phyloP scores from a whole-genome alignment of 2,888 invertebrate species.

The Cephus rjabovi region DNA sequence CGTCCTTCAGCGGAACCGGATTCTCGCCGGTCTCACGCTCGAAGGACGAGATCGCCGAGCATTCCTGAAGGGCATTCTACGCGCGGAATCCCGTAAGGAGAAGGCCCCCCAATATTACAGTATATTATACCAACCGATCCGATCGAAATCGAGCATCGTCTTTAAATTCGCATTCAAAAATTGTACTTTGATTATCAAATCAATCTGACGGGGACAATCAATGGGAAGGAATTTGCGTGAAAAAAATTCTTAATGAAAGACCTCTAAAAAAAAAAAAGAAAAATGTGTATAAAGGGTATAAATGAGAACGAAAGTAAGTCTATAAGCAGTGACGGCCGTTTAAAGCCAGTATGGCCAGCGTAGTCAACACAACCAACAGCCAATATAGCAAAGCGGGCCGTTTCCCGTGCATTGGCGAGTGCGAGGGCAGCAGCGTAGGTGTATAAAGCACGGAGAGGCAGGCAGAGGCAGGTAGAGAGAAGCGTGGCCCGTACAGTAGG shows the following conservation, averaged over 20 bases:
- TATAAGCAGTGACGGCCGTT: background rate
- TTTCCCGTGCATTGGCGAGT: slow-evolving; percentile 2
- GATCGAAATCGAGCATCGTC: background rate
- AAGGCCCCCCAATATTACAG: background rate
- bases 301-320: background rate
- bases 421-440: background rate
- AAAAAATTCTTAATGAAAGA: background rate
- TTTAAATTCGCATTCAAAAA: background rate
- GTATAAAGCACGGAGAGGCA: background rate
- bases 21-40: slow-evolving; percentile 8
- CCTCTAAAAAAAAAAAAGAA: background rate
- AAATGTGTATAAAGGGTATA: background rate
- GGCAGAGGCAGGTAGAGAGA: background rate
- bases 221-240: background rate
- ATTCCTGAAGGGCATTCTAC: slow-evolving; percentile 4
- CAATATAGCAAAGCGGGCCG: background rate
- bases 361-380: background rate
- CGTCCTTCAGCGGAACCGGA: slow-evolving; percentile 7
- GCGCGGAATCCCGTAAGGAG: slow-evolving; percentile 1
- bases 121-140: background rate
- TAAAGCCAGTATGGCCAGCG: background rate
- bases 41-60: slow-evolving; percentile 2
- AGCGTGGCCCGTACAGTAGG: background rate
- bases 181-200: background rate
- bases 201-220: background rate